Evolutionary conservation across 1,140 invertebrate genomes (phyloP).

Genomic region (Vanessa atalanta): DNA sequence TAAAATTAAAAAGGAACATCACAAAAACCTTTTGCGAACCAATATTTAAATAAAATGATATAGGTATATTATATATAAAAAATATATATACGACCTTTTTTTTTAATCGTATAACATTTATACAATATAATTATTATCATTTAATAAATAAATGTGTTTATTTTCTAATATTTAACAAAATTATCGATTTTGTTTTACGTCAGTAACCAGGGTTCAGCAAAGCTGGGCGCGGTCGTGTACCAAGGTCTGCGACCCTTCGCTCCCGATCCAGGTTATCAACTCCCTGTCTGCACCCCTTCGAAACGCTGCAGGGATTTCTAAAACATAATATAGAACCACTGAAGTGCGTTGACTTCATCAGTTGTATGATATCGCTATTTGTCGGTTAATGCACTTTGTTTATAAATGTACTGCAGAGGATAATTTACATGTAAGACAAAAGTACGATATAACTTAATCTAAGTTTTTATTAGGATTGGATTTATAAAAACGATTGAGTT

Average conservation of each 20-base stretch:
- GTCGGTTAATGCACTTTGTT: slow-evolving; percentile 33
- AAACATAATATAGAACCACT: slow-evolving; percentile 65
- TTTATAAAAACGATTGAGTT: no score
- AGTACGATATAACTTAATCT: not conserved
- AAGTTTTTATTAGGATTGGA: no score
- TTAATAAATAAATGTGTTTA: no score
- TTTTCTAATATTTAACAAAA: not conserved
- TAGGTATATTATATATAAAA: no score
- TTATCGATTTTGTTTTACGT: slow-evolving; percentile 1
- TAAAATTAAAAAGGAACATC: no score
- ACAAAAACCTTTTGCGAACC: no score
- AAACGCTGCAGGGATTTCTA: slow-evolving; percentile 74
- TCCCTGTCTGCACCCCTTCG: slow-evolving; percentile 51
- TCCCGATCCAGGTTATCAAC: slow-evolving; percentile 78
- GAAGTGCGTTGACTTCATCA: slow-evolving; percentile 64
- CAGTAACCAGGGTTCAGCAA: slow-evolving; percentile 15
- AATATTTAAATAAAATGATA: no score
- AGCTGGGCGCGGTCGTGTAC: slow-evolving; percentile 62
- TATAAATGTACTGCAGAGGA: not conserved
- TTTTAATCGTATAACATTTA: no score
- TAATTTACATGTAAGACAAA: not conserved
- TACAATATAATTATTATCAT: no score
- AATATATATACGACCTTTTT: no score
- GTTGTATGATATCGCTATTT: slow-evolving; percentile 27
- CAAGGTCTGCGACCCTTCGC: slow-evolving; percentile 72